phyloP scores from a whole-genome alignment of 2,113 vertebrate genomes.

The Asarcornis scutulata region DNA sequence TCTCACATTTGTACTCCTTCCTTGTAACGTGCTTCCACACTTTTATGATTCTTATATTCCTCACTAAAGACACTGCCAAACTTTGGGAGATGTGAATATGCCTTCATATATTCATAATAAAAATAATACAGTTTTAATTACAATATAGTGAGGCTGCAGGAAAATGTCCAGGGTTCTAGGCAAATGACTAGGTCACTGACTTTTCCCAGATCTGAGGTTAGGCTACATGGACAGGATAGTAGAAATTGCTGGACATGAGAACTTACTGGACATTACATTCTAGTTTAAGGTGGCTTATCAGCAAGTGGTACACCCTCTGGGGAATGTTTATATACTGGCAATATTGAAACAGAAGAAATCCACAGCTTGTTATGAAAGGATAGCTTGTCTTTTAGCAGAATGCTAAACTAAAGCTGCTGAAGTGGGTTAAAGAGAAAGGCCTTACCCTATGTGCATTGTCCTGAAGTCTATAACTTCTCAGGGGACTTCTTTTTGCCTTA shows the following conservation, averaged over 20 bases:
- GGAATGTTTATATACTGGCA: not conserved
- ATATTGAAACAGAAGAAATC: not conserved
- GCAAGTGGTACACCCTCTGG: not conserved
- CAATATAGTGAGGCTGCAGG: not conserved
- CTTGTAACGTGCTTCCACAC: not conserved
- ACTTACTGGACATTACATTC: not conserved
- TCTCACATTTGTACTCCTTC: not conserved
- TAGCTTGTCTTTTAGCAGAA: not conserved
- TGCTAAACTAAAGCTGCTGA: not conserved
- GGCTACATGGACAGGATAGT: accelerated
- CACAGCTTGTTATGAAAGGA: not conserved
- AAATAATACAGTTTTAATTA: not conserved
- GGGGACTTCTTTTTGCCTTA: not conserved
- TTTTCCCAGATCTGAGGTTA: not conserved
- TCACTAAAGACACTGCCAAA: not conserved
- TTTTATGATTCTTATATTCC: not conserved
- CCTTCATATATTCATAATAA: not conserved
- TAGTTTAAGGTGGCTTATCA: not conserved
- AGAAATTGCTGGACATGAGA: not conserved
- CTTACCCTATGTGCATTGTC: not conserved
- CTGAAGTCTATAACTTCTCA: not conserved
- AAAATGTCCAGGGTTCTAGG: not conserved
- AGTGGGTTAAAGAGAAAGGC: not conserved
- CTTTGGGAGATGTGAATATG: not conserved
- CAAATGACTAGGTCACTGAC: not conserved